Evolutionary conservation across 2,113 vertebrate genomes (phyloP).

Genomic region (Lamprologus lemairii): DNA sequence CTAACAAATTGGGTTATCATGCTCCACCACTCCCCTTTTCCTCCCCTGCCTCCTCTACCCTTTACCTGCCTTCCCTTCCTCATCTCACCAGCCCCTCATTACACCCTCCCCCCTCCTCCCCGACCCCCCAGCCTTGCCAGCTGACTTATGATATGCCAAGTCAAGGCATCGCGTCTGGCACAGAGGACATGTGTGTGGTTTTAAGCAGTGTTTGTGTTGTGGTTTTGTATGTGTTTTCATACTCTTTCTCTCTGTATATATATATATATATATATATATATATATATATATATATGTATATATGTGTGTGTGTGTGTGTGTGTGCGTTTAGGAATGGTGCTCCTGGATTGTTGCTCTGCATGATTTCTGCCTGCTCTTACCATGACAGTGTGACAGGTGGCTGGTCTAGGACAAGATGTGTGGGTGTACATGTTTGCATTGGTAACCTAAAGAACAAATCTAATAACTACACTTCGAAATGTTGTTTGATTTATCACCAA

Average conservation of each 20-base stretch:
- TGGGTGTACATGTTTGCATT: background rate
- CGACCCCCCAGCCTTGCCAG: background rate
- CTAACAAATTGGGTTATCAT: slow-evolving; percentile 69
- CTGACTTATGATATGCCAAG: slow-evolving; percentile 59
- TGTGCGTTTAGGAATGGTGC: background rate
- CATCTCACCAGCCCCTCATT: background rate
- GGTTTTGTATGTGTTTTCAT: background rate
- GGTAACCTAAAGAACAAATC: background rate
- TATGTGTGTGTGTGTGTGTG: background rate
- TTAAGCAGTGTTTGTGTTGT: background rate
- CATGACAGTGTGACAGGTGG: slow-evolving; percentile 29
- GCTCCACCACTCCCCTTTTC: slow-evolving; percentile 46
- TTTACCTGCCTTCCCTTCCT: slow-evolving; percentile 17
- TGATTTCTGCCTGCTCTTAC: slow-evolving; percentile 11
- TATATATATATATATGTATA: background rate
- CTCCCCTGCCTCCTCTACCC: slow-evolving; percentile 23
- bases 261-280: background rate
- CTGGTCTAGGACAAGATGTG: slow-evolving; percentile 16
- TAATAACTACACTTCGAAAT: background rate
- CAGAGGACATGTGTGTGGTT: background rate
- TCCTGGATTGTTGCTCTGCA: slow-evolving; percentile 28
- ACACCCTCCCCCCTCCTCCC: background rate
- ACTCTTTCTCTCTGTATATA: too few relatives aligned
- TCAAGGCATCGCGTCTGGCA: slow-evolving; percentile 39
- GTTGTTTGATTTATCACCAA: background rate